Evolutionary conservation across 1,140 invertebrate genomes (phyloP), one percentile per base, ranked within the genome.

Genomic region (Brachionus paranguensis): DNA sequence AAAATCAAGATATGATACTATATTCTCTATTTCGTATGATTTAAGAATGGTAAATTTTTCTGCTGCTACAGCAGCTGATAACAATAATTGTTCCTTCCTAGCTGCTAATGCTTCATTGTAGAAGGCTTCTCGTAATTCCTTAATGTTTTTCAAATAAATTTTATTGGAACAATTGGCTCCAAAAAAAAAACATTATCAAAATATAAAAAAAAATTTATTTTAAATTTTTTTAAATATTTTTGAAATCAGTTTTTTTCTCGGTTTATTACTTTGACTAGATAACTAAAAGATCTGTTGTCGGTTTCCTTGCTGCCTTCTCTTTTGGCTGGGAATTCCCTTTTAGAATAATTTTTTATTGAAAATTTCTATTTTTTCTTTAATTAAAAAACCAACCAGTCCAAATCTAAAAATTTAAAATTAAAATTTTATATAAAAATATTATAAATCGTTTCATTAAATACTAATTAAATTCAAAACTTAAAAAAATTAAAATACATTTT

Each of bases 1-100:
- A 91, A 96, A 97, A 90, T 98, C 96, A 84, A 98, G 89, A 88
- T 96, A 93, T 87, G 79, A 45, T 11, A 93, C 92, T 41, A 96
- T 90, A 85, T 92, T 90, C 8, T 91, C 89, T n/a, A 96, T 90
- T 87, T 95, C 92, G 86, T 96, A 96, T 0, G 92, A 93, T 0
- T 89, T 86, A 79, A 86, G 55, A 53, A 86, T 78, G 3, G 84
- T 86, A 33, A 8, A 11, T 68, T 84, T 78, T 37, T 84, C 85
- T 4, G 86, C 86, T 8, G 84, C 72, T 14, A 87, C 86, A 10
- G 86, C 86, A 12, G 86, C 86, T 47, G 86, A 85, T 24, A 87
- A 55, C 20, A 86, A 45, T 6, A 87, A 50, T 20, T 85, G 72
- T 45, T 84, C 50, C 27, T 72, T 84, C 5, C 83, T 84, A 20